Evolutionary conservation across 1,140 invertebrate genomes (phyloP).

Genomic region (Saxidomus purpurata): DNA sequence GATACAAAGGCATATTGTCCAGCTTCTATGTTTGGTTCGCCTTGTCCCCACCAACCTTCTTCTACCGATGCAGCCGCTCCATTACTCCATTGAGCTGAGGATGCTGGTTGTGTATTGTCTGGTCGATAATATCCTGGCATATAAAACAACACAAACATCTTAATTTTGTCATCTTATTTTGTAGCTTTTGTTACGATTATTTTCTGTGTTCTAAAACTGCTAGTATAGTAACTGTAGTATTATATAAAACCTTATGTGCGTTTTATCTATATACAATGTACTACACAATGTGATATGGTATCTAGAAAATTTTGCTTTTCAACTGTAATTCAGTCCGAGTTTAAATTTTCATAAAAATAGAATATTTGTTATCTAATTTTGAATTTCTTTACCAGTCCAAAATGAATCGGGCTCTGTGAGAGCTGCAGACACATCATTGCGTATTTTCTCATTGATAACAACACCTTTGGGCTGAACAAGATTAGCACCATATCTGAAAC

Average conservation of each 20-base stretch:
- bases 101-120: not conserved
- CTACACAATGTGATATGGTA: too few species aligned
- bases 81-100: slow-evolving; percentile 67
- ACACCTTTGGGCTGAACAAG: slow-evolving; percentile 25
- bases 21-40: slow-evolving; percentile 58
- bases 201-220: not conserved
- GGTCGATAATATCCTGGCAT: not conserved
- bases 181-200: not conserved
- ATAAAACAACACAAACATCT: not conserved
- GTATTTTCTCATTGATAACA: not conserved
- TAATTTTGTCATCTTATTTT: not conserved
- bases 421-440: not conserved
- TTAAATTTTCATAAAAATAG: too few species aligned
- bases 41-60: slow-evolving; percentile 70
- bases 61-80: slow-evolving; percentile 54
- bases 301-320: too few species aligned
- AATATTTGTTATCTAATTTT: not conserved
- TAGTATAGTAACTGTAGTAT: not conserved
- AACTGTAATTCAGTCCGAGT: too few species aligned
- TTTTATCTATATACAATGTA: too few species aligned
- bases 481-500: slow-evolving; percentile 43
- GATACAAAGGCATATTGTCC: slow-evolving; percentile 67
- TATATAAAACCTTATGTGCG: too few species aligned
- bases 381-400: slow-evolving; percentile 2
- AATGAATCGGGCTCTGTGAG: not conserved